Conservation (phyloP, 2,888 invertebrate genomes). For the Ctena decussata region DNA sequence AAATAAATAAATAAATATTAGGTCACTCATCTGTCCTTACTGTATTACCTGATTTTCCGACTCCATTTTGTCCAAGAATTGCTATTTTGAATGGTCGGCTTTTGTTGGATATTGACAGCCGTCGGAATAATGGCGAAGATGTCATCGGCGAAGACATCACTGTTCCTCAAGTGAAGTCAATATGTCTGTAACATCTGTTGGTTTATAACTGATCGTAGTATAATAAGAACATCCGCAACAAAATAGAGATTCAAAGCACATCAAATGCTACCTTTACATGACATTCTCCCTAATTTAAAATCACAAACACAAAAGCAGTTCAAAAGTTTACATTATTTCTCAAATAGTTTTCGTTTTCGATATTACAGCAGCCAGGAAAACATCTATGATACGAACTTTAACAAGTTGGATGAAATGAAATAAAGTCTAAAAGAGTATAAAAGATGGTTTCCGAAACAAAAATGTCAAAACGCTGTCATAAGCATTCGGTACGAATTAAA, state of each 20-base stretch:
- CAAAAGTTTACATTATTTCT: neutral
- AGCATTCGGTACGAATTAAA: too few relatives aligned
- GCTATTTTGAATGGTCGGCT: slow-evolving; percentile 76
- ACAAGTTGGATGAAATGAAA: too few relatives aligned
- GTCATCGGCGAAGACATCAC: neutral
- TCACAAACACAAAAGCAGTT: too few relatives aligned
- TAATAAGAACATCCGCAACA: too few relatives aligned
- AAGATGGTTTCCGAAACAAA: too few relatives aligned
- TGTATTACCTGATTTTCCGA: slow-evolving; percentile 85
- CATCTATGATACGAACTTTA: too few relatives aligned
- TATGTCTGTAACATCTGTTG: neutral
- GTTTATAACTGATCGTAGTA: too few relatives aligned
- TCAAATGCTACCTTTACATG: neutral
- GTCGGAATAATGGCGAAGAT: slow-evolving; percentile 61
- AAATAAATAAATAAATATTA: too few relatives aligned
- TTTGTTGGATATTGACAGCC: slow-evolving; percentile 66
- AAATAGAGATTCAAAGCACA: neutral
- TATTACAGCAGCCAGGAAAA: too few relatives aligned
- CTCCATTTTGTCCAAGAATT: slow-evolving; percentile 82
- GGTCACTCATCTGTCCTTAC: too few relatives aligned
- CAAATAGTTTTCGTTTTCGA: neutral
- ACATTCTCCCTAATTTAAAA: neutral
- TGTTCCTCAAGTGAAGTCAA: neutral
- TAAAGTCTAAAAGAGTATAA: too few relatives aligned
- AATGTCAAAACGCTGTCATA: too few relatives aligned